These are phyloP conservation scores for Cryptoleucopteryx plumbea DNA, from an alignment of 2,113 vertebrate species.

Conservation along the genomic window DNA sequence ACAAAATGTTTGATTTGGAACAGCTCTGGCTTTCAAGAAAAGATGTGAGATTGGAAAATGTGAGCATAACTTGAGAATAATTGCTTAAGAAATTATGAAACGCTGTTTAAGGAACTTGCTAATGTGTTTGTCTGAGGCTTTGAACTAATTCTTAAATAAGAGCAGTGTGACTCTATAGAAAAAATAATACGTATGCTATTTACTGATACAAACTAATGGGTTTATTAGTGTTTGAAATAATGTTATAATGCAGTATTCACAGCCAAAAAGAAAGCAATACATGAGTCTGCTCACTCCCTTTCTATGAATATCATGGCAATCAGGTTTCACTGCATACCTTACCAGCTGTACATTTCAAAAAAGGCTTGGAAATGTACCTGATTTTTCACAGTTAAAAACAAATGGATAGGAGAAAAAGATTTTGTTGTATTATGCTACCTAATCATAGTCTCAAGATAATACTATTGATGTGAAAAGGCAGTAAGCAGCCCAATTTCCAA, in stretches of 20 bases:
- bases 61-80: slow-evolving; percentile 60
- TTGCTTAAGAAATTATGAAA: slow-evolving; percentile 63
- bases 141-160: slow-evolving; percentile 52
- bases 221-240: slow-evolving; percentile 45
- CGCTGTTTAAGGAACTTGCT: slow-evolving; percentile 41
- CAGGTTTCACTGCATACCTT: fast-evolving
- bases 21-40: background rate
- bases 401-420: background rate
- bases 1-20: slow-evolving; percentile 33
- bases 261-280: background rate
- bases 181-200: background rate
- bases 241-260: background rate
- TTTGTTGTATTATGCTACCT: background rate
- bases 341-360: fast-evolving
- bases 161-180: background rate
- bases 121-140: slow-evolving; percentile 60
- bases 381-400: background rate
- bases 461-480: background rate
- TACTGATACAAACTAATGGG: slow-evolving; percentile 35
- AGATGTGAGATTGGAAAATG: slow-evolving; percentile 44
- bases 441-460: fast-evolving
- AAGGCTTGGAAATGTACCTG: background rate
- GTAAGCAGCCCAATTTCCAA: fast-evolving
- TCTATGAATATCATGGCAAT: background rate
- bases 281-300: background rate